phyloP scores from a whole-genome alignment of 2,113 vertebrate species.

The Catharus minimus region DNA sequence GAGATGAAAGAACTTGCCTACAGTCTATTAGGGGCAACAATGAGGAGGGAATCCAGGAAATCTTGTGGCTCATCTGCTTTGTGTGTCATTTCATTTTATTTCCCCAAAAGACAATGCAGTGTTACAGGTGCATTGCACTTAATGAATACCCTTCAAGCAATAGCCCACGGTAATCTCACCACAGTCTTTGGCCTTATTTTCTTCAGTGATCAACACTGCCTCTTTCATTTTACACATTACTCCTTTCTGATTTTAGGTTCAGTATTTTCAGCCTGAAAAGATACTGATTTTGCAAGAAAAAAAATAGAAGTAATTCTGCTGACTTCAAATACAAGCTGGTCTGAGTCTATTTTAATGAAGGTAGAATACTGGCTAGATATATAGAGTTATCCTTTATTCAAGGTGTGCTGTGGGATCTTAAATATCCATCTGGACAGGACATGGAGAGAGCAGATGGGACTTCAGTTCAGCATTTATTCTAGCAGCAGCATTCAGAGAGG shows the following conservation, averaged over 20 bases:
- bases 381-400: background rate
- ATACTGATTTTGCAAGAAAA: background rate
- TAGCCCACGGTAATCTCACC: background rate
- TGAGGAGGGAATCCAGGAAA: background rate
- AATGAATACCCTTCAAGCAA: background rate
- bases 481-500: background rate
- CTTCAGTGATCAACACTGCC: background rate
- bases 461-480: background rate
- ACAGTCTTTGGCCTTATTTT: background rate
- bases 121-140: background rate
- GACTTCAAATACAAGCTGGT: background rate
- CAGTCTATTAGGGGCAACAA: background rate
- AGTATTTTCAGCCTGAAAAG: background rate
- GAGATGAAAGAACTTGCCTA: conserved; percentile 7
- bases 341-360: background rate
- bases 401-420: background rate
- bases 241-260: background rate
- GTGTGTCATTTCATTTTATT: background rate
- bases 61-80: background rate
- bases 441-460: background rate
- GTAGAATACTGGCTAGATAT: background rate
- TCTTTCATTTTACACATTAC: background rate
- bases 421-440: background rate
- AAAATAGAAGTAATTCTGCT: background rate
- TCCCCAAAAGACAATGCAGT: background rate